Conservation (phyloP, 2,113 vertebrate species). For the Scomber scombrus region DNA sequence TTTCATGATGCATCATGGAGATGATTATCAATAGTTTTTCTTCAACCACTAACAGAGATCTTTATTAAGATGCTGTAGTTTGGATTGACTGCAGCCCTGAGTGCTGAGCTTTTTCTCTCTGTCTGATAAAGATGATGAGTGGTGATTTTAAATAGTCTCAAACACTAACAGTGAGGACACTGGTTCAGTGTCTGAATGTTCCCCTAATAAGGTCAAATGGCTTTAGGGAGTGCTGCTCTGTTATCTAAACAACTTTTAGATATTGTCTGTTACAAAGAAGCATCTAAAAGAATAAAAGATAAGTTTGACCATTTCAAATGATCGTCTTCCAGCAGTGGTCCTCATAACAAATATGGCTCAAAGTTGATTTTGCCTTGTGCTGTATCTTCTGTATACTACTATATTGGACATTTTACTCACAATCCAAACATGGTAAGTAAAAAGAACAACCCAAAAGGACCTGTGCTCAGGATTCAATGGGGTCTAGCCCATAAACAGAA, state of each 20-base stretch:
- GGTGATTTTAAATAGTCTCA: conserved; percentile 29
- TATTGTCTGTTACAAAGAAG: not conserved
- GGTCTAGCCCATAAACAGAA: too few relatives aligned
- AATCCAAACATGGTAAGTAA: too few relatives aligned
- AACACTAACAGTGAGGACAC: not conserved
- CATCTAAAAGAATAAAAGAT: not conserved
- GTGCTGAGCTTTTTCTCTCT: conserved; percentile 11
- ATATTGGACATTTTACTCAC: too few relatives aligned
- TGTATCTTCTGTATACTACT: too few relatives aligned
- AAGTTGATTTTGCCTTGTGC: too few relatives aligned
- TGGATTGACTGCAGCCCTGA: conserved; percentile 36
- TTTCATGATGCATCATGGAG: conserved; percentile 13
- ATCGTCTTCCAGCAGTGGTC: too few relatives aligned
- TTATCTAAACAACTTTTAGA: not conserved
- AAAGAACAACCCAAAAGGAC: too few relatives aligned
- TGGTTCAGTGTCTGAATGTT: not conserved
- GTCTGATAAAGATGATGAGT: conserved; percentile 40
- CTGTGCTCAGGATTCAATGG: too few relatives aligned
- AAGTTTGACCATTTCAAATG: not conserved
- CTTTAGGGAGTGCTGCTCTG: not conserved
- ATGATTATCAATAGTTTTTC: conserved; percentile 31
- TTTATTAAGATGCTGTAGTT: conserved; percentile 60
- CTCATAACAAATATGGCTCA: too few relatives aligned
- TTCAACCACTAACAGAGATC: conserved; percentile 56
- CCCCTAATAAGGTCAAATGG: not conserved